Evolutionary conservation across 2,797 vertebrate species (phyloP).

Genomic region (Microtus obscurus): DNA sequence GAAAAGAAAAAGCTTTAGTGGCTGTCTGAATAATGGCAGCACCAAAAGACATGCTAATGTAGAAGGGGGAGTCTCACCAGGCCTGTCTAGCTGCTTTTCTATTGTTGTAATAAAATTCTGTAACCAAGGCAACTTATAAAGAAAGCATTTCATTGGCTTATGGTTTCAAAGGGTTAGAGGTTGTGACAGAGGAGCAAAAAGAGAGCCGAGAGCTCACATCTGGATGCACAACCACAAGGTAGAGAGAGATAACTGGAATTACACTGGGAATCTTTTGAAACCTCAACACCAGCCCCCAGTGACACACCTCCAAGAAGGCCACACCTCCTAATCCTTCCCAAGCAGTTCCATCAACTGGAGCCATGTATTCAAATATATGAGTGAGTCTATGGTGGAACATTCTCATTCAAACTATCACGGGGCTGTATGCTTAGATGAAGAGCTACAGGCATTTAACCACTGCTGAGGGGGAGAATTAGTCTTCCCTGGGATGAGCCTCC

Average conservation of each 20-base stretch:
- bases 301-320: not conserved
- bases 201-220: not conserved
- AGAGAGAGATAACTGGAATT: not conserved
- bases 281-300: not conserved
- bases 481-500: not conserved
- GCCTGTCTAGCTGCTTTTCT: not conserved
- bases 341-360: not conserved
- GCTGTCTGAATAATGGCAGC: not conserved
- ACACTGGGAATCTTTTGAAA: not conserved
- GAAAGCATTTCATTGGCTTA: not conserved
- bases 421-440: too few species aligned
- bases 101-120: not conserved
- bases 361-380: not conserved
- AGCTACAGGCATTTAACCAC: not conserved
- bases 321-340: not conserved
- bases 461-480: not conserved
- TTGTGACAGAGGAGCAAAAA: not conserved
- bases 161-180: not conserved
- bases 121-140: not conserved
- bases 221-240: not conserved
- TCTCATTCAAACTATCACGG: not conserved
- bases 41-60: not conserved
- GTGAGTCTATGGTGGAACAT: not conserved
- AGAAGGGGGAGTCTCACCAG: not conserved
- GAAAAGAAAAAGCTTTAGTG: conserved; percentile 59